Conservation (phyloP, 2,888 invertebrate species). For the Hirtodrosophila histrioides region DNA sequence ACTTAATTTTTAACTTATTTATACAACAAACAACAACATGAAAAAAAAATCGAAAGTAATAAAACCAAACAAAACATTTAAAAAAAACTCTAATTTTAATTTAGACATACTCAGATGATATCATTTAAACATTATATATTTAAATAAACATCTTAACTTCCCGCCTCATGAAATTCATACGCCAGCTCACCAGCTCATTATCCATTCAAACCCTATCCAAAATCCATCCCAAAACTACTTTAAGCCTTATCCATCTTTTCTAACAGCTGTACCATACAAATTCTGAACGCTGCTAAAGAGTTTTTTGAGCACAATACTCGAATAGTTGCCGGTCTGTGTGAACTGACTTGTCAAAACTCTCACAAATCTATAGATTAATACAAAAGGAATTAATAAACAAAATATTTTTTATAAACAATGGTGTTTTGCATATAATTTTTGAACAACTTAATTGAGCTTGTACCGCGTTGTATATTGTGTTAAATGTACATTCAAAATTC, state of each 20-base stretch:
- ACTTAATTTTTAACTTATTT: constrained; percentile 74
- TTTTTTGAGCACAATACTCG: constrained; percentile 33
- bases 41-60: constrained; percentile 61
- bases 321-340: constrained; percentile 23
- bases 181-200: background rate
- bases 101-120: constrained; percentile 60
- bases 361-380: constrained; percentile 43
- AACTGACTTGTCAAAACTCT: constrained; percentile 28
- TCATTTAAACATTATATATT: constrained; percentile 49
- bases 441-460: constrained; percentile 1
- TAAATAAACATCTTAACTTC: constrained; percentile 47
- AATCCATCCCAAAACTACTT: constrained; percentile 38
- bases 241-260: constrained; percentile 61
- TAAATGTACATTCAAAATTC: constrained; percentile 10
- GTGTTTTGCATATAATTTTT: constrained; percentile 50
- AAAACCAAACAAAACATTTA: constrained; percentile 70
- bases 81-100: constrained; percentile 74
- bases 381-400: constrained; percentile 52
- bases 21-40: constrained; percentile 62
- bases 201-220: constrained; percentile 18
- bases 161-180: constrained; percentile 3
- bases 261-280: constrained; percentile 75
- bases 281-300: constrained; percentile 41
- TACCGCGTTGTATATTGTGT: constrained; percentile 6
- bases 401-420: constrained; percentile 53